A percentile compares a stretch with the other conserved stretches of the same genome.
Conservation (phyloP, 2,113 vertebrate genomes). For the Colinus virginianus region DNA sequence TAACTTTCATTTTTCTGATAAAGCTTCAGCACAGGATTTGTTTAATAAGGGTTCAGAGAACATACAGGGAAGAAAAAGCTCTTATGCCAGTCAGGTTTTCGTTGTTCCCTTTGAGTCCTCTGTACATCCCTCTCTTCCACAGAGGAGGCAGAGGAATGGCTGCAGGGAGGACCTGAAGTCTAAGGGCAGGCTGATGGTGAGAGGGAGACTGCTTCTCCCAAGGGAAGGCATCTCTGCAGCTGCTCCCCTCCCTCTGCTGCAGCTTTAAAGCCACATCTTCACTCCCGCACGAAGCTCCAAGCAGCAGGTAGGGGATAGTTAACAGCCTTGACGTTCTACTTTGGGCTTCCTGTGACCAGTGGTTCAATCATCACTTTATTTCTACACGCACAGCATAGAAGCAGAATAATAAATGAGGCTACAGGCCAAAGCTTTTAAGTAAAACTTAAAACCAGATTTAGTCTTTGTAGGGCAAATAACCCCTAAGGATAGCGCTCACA, state of each 20-base stretch:
- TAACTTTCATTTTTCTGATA: not conserved
- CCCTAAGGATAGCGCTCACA: no score
- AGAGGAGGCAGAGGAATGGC: not conserved
- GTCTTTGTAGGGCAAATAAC: not conserved
- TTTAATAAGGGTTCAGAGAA: not conserved
- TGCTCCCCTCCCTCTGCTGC: not conserved
- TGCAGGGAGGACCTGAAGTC: no score
- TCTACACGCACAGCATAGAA: not conserved
- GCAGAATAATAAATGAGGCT: not conserved
- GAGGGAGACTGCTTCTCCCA: not conserved
- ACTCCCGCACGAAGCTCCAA: not conserved
- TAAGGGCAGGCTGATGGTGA: not conserved
- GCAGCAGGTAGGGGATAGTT: not conserved
- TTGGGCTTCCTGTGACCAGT: not conserved
- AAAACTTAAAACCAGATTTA: slow-evolving; percentile 5
- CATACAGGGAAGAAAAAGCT: not conserved
- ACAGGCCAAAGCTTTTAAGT: not conserved
- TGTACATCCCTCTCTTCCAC: not conserved
- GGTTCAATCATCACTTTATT: not conserved
- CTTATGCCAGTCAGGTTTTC: not conserved
- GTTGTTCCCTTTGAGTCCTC: not conserved
- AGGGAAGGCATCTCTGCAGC: not conserved
- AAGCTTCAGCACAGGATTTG: not conserved
- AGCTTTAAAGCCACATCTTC: not conserved
- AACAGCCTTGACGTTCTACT: not conserved